These are phyloP conservation scores for Apeira syringaria DNA, from an alignment of 2,888 invertebrate genomes.

Conservation along the genomic window DNA sequence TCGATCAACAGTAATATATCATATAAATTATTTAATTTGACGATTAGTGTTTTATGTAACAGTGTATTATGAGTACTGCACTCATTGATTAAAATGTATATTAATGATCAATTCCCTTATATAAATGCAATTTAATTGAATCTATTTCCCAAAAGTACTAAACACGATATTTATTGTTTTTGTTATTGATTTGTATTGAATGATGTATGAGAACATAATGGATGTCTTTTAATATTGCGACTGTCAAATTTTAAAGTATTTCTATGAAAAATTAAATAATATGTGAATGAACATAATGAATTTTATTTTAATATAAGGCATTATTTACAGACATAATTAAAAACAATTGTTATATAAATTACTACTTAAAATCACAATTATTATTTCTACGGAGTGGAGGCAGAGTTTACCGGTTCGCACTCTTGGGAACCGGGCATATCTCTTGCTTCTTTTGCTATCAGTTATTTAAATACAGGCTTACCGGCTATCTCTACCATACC, in stretches of 20 bases:
- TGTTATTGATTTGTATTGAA: slow-evolving; percentile 73
- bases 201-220: slow-evolving; percentile 65
- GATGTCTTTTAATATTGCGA: slow-evolving; percentile 79
- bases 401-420: too few relatives aligned
- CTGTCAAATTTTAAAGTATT: slow-evolving; percentile 81
- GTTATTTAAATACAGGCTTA: too few relatives aligned
- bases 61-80: slow-evolving; percentile 3
- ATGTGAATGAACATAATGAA: slow-evolving; percentile 57
- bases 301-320: not conserved
- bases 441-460: too few relatives aligned
- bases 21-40: slow-evolving; percentile 14
- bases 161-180: slow-evolving; percentile 77
- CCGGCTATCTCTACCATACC: too few relatives aligned
- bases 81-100: slow-evolving; percentile 36
- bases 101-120: slow-evolving; percentile 47
- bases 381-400: too few relatives aligned
- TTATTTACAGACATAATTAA: too few relatives aligned
- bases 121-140: slow-evolving; percentile 62
- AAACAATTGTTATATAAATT: too few relatives aligned
- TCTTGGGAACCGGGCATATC: too few relatives aligned
- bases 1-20: slow-evolving; percentile 4
- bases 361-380: too few relatives aligned
- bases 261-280: slow-evolving; percentile 77
- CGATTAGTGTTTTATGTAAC: slow-evolving; percentile 3
- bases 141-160: slow-evolving; percentile 74